phyloP scores from a whole-genome alignment of 1,140 invertebrate genomes.

The Sesamia nonagrioides region DNA sequence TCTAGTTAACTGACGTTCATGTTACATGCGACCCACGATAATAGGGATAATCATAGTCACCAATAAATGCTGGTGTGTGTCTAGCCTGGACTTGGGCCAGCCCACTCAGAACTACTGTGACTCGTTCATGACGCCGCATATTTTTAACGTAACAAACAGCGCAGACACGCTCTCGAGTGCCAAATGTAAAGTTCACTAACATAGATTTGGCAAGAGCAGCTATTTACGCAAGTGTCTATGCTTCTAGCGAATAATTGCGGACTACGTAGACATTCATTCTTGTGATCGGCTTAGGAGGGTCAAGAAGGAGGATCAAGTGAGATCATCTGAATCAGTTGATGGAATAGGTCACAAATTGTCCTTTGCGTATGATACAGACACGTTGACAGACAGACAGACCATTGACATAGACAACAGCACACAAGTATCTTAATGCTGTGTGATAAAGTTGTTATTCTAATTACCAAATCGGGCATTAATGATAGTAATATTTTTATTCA shows the following conservation, averaged over 20 bases:
- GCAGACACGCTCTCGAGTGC: constrained; percentile 76
- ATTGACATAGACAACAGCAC: too few relatives aligned
- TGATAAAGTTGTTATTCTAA: neutral
- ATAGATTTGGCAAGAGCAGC: constrained; percentile 76
- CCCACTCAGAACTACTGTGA: constrained; percentile 67
- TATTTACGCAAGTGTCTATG: constrained; percentile 73
- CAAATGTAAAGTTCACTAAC: constrained; percentile 85
- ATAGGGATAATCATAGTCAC: constrained; percentile 41
- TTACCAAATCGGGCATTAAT: neutral
- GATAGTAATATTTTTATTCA: neutral
- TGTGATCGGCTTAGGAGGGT: constrained; percentile 21
- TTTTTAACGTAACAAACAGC: constrained; percentile 80
- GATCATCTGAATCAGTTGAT: neutral
- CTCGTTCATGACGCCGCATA: constrained; percentile 82
- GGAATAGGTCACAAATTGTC: neutral
- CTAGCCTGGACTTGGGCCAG: constrained; percentile 65
- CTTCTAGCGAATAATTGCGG: constrained; percentile 59
- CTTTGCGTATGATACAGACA: neutral
- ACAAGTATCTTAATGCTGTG: too few relatives aligned
- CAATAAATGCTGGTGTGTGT: constrained; percentile 30
- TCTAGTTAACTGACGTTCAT: constrained; percentile 29
- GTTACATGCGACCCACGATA: neutral
- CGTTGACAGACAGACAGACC: too few relatives aligned
- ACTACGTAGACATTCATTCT: constrained; percentile 51
- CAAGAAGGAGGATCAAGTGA: constrained; percentile 11